phyloP scores from a whole-genome alignment of 1,140 invertebrate species.

The Pentalonia nigronervosa region DNA sequence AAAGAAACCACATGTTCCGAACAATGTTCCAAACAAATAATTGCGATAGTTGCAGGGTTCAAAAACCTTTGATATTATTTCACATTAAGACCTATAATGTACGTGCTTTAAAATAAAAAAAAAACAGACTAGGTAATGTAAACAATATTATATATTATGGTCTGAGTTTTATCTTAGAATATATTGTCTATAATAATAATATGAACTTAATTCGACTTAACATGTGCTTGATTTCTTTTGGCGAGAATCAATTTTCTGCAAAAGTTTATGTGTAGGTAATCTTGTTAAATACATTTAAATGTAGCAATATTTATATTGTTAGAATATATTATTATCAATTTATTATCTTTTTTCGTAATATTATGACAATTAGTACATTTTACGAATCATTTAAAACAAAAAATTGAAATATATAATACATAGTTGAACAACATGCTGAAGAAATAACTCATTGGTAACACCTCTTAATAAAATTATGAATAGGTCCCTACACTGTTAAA shows the following conservation, averaged over 20 bases:
- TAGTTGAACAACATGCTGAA: too few species aligned
- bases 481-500: neutral
- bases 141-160: slow-evolving; percentile 11
- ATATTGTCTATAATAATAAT: neutral
- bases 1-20: slow-evolving; percentile 46
- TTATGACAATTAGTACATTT: neutral
- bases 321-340: too few species aligned
- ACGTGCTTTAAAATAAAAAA: neutral
- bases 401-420: too few species aligned
- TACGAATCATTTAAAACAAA: too few species aligned
- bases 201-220: slow-evolving; percentile 2
- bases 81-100: neutral
- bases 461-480: neutral
- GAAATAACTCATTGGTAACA: neutral
- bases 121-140: neutral
- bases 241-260: neutral
- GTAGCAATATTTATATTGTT: neutral
- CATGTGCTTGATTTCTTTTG: neutral
- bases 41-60: slow-evolving; percentile 4
- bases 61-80: slow-evolving; percentile 25
- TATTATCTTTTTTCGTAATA: too few species aligned
- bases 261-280: neutral
- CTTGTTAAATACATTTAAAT: neutral
- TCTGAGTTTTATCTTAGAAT: neutral
- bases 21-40: slow-evolving; percentile 20